Evolutionary conservation across 2,888 invertebrate genomes (phyloP).

Genomic region (Mycalesis mineus): DNA sequence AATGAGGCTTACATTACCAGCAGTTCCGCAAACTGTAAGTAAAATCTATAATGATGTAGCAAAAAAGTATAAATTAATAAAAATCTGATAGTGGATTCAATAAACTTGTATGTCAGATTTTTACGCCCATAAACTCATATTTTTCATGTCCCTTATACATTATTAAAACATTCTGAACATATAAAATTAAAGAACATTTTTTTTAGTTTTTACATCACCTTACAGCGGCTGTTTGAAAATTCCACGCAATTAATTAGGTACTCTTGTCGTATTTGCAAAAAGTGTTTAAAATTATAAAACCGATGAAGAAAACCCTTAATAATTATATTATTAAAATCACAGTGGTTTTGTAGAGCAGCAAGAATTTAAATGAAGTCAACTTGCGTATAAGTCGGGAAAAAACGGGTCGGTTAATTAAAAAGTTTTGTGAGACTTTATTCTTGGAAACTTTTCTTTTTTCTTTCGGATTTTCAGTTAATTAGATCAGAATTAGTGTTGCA

Average conservation of each 20-base stretch:
- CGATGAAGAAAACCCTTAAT: neutral
- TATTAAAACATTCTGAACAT: too few relatives aligned
- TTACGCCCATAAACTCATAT: too few relatives aligned
- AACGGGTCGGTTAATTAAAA: constrained; percentile 11
- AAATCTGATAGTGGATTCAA: too few relatives aligned
- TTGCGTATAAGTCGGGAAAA: constrained; percentile 7
- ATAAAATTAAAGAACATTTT: too few relatives aligned
- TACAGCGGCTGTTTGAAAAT: neutral
- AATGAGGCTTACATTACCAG: too few relatives aligned
- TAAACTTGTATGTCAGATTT: too few relatives aligned
- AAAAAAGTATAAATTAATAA: too few relatives aligned
- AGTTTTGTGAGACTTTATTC: constrained; percentile 13
- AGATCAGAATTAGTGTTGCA: constrained; percentile 1
- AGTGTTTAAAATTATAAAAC: neutral
- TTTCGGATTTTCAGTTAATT: constrained; percentile 8
- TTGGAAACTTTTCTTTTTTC: constrained; percentile 5
- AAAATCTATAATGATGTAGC: too few relatives aligned
- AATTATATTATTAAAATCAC: constrained; percentile 3
- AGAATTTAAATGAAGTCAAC: constrained; percentile 14
- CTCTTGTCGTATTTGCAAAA: neutral
- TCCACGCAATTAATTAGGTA: neutral
- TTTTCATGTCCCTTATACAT: too few relatives aligned
- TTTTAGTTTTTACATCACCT: too few relatives aligned
- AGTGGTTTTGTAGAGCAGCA: constrained; percentile 5
- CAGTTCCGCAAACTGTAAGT: too few relatives aligned